These are phyloP conservation scores for Paelopatides confundens DNA, from an alignment of 53 echinoderm and acorn worm species.

Conservation along the genomic window DNA sequence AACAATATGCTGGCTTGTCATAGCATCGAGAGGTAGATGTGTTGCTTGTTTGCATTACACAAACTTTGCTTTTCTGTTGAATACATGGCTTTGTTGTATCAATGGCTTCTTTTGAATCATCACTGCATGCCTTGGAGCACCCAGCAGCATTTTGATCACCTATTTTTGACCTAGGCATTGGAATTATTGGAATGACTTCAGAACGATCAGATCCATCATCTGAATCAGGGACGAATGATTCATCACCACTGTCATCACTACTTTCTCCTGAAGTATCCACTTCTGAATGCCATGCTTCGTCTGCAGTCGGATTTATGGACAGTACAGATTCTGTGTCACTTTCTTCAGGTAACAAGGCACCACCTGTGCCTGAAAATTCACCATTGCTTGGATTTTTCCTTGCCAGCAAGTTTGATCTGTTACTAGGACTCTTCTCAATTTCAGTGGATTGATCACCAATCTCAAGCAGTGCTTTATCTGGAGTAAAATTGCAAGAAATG, in stretches of 20 bases:
- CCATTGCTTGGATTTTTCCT: too few species aligned
- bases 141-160: not conserved
- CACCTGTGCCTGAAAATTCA: too few species aligned
- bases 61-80: not conserved
- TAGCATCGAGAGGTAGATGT: not conserved
- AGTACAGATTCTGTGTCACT: not conserved
- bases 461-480: too few species aligned
- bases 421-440: too few species aligned
- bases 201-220: constrained; percentile 4
- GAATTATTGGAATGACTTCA: not conserved
- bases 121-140: not conserved
- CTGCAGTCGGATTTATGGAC: not conserved
- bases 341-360: not conserved
- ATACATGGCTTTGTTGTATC: too few species aligned
- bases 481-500: too few species aligned
- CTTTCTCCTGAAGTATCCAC: not conserved
- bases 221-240: constrained; percentile 3
- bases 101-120: not conserved
- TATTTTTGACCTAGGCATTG: not conserved
- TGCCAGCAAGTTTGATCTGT: too few species aligned
- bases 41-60: constrained; percentile 37
- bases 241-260: constrained; percentile 3
- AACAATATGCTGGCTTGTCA: constrained; percentile 60
- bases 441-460: too few species aligned
- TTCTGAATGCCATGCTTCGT: constrained; percentile 3